phyloP scores from a whole-genome alignment of 2,888 invertebrate genomes.

The Diachrysia chrysitis region DNA sequence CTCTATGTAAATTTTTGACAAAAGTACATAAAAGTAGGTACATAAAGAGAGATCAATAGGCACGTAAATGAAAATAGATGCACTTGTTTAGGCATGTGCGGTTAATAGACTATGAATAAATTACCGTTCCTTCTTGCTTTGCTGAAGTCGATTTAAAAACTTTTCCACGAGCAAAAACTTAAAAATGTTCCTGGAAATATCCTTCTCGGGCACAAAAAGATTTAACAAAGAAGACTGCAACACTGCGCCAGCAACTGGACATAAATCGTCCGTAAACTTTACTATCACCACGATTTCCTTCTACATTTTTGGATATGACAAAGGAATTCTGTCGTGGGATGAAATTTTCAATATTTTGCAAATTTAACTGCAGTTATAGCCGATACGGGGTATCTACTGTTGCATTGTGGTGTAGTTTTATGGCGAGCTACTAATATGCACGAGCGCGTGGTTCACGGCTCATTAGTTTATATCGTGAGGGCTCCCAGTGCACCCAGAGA shows the following conservation, averaged over 20 bases:
- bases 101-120: constrained; percentile 15
- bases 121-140: constrained; percentile 22
- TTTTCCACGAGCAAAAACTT: constrained; percentile 35
- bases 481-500: constrained; percentile 42
- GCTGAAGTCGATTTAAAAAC: constrained; percentile 26
- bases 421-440: constrained; percentile 67
- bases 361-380: constrained; percentile 45
- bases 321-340: constrained; percentile 53
- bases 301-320: constrained; percentile 55
- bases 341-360: constrained; percentile 55
- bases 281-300: constrained; percentile 56
- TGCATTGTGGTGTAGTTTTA: constrained; percentile 66
- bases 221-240: constrained; percentile 47
- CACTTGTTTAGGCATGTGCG: constrained; percentile 12
- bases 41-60: constrained; percentile 18
- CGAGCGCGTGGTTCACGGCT: constrained; percentile 72
- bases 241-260: constrained; percentile 48
- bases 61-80: constrained; percentile 37
- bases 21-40: neutral
- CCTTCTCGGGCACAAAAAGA: constrained; percentile 40
- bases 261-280: constrained; percentile 58
- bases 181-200: constrained; percentile 37
- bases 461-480: constrained; percentile 68
- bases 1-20: too few species aligned
- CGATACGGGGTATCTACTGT: constrained; percentile 29